A percentile compares a stretch with the other conserved stretches of the same genome.
phyloP scores from a whole-genome alignment of 2,113 vertebrate species.

The Mustela lutreola region DNA sequence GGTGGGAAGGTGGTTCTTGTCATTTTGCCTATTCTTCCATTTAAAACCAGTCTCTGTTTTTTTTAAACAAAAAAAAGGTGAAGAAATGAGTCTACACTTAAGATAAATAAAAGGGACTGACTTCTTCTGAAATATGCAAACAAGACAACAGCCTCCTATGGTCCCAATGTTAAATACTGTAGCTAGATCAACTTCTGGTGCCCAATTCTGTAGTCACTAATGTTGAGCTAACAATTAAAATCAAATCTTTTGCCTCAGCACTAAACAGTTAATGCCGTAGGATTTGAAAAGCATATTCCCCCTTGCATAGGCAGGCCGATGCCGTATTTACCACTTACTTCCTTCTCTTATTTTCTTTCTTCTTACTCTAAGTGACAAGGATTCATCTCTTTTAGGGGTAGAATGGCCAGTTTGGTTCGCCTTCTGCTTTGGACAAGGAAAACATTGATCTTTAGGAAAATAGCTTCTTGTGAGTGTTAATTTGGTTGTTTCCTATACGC shows the following conservation, averaged over 20 bases:
- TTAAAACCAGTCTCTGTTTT: not conserved
- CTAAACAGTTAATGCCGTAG: not conserved
- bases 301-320: not conserved
- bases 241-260: not conserved
- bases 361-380: not conserved
- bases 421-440: conserved; percentile 4
- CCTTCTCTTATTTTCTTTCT: conserved; percentile 12
- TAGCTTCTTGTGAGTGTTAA: conserved; percentile 14
- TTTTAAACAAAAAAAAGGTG: not conserved
- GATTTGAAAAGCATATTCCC: conserved; percentile 44
- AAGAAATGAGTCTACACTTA: conserved; percentile 32
- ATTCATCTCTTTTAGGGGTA: not conserved
- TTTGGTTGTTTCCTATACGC: conserved; percentile 54
- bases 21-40: conserved; percentile 28
- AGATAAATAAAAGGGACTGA: not conserved
- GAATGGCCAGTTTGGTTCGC: conserved; percentile 12
- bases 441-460: conserved; percentile 31
- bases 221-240: conserved; percentile 22
- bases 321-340: not conserved
- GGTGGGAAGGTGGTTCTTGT: not conserved
- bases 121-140: conserved; percentile 34
- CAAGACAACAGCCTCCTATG: not conserved
- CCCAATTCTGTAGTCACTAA: conserved; percentile 21
- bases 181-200: not conserved
- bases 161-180: not conserved